phyloP scores from a whole-genome alignment of 2,113 vertebrate genomes.

The Phalacrocorax brasilianus region DNA sequence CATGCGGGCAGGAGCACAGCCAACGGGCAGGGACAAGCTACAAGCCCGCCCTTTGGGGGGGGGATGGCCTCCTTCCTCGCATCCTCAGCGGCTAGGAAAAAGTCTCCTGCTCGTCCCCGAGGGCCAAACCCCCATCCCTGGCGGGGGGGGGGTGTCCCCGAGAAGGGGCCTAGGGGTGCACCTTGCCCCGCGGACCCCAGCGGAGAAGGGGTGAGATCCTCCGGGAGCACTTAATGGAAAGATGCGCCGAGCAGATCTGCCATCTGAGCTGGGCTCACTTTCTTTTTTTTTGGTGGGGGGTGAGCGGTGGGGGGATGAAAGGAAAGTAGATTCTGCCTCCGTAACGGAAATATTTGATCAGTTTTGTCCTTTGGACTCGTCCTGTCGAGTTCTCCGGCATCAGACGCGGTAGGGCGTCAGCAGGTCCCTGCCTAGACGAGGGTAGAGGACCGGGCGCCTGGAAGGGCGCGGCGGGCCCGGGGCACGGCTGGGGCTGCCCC shows the following conservation, averaged over 20 bases:
- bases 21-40: accelerated
- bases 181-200: accelerated
- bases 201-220: accelerated
- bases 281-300: too few species aligned
- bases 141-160: accelerated
- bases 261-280: neutral
- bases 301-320: too few species aligned
- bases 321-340: neutral
- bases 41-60: neutral
- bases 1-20: neutral
- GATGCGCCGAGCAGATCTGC: accelerated
- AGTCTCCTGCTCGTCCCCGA: accelerated
- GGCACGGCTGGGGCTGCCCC: too few species aligned
- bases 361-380: neutral
- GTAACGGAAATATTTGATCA: neutral
- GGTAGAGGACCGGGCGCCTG: too few species aligned
- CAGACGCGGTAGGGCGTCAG: neutral
- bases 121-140: neutral
- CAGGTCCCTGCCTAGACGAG: neutral
- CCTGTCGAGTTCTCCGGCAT: neutral
- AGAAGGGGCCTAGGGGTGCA: too few species aligned
- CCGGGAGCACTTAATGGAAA: accelerated
- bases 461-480: too few species aligned
- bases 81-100: neutral
- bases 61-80: accelerated